Evolutionary conservation across 2,888 invertebrate species (phyloP).

Genomic region (Aelia acuminata): DNA sequence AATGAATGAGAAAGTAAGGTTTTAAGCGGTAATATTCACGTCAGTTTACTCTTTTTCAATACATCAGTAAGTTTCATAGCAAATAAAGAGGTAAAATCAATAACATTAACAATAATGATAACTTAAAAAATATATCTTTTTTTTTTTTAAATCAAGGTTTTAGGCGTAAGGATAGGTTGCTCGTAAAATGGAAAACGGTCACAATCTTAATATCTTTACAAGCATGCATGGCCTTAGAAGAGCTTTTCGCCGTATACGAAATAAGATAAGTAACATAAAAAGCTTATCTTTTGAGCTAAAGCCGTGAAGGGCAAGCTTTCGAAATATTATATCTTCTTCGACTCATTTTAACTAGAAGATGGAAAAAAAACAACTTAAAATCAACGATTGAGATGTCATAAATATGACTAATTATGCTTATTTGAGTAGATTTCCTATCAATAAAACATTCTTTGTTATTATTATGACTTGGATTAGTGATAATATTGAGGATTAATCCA

Average conservation of each 20-base stretch:
- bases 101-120: neutral
- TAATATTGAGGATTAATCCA: too few species aligned
- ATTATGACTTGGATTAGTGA: too few species aligned
- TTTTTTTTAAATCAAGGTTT: neutral
- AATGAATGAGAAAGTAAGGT: too few species aligned
- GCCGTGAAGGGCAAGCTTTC: neutral
- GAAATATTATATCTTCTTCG: neutral
- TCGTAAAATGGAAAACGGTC: slow-evolving; percentile 1
- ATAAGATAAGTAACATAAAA: neutral
- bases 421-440: neutral
- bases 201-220: neutral
- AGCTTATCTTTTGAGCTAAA: neutral
- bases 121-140: neutral
- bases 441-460: too few species aligned
- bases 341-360: neutral
- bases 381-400: neutral
- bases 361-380: neutral
- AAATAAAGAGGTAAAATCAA: neutral
- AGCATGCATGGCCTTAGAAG: slow-evolving; percentile 27
- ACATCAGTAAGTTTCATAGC: too few species aligned
- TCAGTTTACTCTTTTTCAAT: neutral
- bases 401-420: neutral
- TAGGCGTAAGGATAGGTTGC: neutral
- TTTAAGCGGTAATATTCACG: neutral
- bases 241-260: slow-evolving; percentile 31